These are phyloP conservation scores for Sinosuthora webbiana DNA, from an alignment of 2,113 vertebrate species.

Conservation along the genomic window DNA sequence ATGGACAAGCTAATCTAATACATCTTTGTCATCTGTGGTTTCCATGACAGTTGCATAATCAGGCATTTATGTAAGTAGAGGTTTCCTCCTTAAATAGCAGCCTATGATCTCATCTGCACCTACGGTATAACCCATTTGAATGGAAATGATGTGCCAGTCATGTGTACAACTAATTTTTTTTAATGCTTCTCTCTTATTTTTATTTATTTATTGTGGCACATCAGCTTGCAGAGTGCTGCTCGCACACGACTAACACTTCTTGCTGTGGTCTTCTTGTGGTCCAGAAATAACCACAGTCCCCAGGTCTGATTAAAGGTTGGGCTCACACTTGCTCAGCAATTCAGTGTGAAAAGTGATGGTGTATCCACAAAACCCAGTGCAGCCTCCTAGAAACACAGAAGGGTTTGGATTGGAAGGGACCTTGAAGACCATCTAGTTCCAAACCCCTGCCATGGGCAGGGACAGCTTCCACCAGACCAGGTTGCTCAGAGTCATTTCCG, in stretches of 20 bases:
- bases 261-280: not conserved
- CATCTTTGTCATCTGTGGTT: constrained; percentile 56
- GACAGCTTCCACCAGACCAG: not conserved
- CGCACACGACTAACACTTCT: not conserved
- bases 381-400: not conserved
- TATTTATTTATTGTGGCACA: not conserved
- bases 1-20: constrained; percentile 31
- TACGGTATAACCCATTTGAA: constrained; percentile 32
- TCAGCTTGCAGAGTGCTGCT: not conserved
- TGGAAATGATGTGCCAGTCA: constrained; percentile 13
- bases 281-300: not conserved
- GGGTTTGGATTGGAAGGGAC: not conserved
- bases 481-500: not conserved
- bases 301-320: rapidly evolving
- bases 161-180: constrained; percentile 29
- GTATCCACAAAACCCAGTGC: not conserved
- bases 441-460: not conserved
- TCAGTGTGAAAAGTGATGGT: not conserved
- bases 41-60: constrained; percentile 68
- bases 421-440: not conserved
- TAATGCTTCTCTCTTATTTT: not conserved
- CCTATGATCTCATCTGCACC: constrained; percentile 52
- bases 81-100: constrained; percentile 65
- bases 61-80: constrained; percentile 62
- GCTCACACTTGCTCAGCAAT: not conserved